These are phyloP conservation scores for Crotalus tigris DNA, from an alignment of 2,113 vertebrate species.

Conservation along the genomic window DNA sequence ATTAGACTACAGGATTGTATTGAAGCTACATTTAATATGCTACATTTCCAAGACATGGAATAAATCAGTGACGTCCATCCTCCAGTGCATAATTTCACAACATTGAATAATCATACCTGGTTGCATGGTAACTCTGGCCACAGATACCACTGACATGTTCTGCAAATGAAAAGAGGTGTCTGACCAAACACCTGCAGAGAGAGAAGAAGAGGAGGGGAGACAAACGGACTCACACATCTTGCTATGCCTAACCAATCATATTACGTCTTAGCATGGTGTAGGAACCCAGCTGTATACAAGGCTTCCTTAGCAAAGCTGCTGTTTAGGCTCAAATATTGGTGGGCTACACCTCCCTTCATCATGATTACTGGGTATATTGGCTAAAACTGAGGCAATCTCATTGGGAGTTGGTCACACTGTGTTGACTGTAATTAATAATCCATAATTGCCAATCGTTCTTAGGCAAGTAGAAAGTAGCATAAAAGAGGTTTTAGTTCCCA, in stretches of 20 bases:
- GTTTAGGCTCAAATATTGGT: neutral
- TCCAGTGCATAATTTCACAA: neutral
- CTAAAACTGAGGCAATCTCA: neutral
- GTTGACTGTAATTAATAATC: neutral
- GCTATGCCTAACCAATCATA: neutral
- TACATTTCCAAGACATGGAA: neutral
- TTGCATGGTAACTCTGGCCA: constrained; percentile 67
- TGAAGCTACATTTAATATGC: neutral
- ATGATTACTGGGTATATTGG: neutral
- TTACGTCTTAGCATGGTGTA: neutral
- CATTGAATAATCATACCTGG: constrained; percentile 42
- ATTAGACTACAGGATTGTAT: neutral
- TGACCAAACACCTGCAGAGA: constrained; percentile 70
- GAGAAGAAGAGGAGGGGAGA: neutral
- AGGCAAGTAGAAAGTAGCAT: neutral
- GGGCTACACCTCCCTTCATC: neutral
- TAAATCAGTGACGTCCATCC: neutral
- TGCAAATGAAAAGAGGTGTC: constrained; percentile 65
- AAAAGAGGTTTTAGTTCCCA: neutral
- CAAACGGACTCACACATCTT: neutral
- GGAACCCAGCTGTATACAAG: neutral
- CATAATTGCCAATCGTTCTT: neutral
- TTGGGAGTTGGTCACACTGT: neutral
- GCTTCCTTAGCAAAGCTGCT: neutral
- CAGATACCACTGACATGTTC: constrained; percentile 61